Conservation (phyloP, 2,797 vertebrate species). For the Babyrousa celebensis region DNA sequence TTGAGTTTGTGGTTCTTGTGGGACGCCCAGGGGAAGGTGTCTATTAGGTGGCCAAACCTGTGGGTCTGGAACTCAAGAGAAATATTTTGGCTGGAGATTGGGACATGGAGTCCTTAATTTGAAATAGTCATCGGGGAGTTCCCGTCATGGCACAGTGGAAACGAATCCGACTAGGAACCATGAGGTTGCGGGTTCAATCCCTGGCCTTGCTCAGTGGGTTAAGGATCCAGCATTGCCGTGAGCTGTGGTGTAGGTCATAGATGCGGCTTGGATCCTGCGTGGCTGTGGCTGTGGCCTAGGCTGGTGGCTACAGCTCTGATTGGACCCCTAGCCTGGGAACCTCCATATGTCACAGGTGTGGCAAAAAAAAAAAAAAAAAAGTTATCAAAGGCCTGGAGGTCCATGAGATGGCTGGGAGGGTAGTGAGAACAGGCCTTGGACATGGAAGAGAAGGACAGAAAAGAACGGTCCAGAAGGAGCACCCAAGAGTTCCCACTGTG, state of each 20-base stretch:
- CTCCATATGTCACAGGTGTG: too few species aligned
- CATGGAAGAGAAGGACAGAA: background rate
- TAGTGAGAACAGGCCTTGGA: background rate
- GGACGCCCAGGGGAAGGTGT: background rate
- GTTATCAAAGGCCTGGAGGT: background rate
- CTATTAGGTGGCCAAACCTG: background rate
- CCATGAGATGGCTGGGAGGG: background rate
- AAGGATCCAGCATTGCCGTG: too few species aligned
- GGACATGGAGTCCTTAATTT: background rate
- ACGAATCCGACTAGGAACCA: too few species aligned
- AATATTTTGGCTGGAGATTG: background rate
- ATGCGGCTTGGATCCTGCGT: too few species aligned
- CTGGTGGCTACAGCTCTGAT: too few species aligned
- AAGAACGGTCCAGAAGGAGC: background rate
- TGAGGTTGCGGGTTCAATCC: too few species aligned
- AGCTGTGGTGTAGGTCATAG: too few species aligned
- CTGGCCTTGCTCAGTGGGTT: too few species aligned
- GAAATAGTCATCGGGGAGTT: background rate
- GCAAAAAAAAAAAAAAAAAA: too few species aligned
- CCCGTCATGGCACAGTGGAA: too few species aligned
- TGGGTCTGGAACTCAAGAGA: conserved; percentile 19
- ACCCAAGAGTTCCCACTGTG: background rate
- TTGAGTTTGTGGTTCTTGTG: background rate
- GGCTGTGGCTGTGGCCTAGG: too few species aligned
- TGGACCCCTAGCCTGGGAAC: too few species aligned